Evolutionary conservation across 2,797 vertebrate species (phyloP).

Genomic region (Melanotaenia trifasciata): DNA sequence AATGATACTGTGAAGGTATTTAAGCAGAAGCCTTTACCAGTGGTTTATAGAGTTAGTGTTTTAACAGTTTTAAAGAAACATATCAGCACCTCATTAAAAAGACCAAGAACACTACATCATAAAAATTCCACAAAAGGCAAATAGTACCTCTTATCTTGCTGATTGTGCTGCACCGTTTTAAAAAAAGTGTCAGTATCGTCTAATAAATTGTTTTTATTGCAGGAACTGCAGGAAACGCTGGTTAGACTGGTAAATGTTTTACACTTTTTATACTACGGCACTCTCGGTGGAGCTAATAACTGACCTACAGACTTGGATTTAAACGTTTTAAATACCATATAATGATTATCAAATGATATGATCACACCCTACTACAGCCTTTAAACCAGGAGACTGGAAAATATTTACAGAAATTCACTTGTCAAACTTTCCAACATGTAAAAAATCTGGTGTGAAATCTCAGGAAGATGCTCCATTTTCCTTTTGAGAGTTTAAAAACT

Average conservation of each 20-base stretch:
- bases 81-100: constrained; percentile 22
- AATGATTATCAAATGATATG: constrained; percentile 47
- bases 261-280: constrained; percentile 16
- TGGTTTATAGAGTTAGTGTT: too few relatives aligned
- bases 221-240: constrained; percentile 6
- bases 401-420: too few relatives aligned
- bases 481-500: not conserved
- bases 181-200: constrained; percentile 23
- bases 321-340: constrained; percentile 32
- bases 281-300: constrained; percentile 5
- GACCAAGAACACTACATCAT: constrained; percentile 13
- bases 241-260: constrained; percentile 61
- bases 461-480: not conserved
- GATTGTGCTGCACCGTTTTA: constrained; percentile 17
- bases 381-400: not conserved
- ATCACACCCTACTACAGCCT: not conserved
- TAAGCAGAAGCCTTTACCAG: too few relatives aligned
- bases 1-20: too few relatives aligned
- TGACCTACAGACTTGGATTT: constrained; percentile 25
- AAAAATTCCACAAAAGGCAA: constrained; percentile 46
- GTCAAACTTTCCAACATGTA: too few relatives aligned
- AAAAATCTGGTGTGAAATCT: too few relatives aligned
- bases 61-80: too few relatives aligned
- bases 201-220: constrained; percentile 29
- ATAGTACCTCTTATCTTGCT: constrained; percentile 46